Conservation (phyloP, 2,113 vertebrate species). For the Passerina amoena region DNA sequence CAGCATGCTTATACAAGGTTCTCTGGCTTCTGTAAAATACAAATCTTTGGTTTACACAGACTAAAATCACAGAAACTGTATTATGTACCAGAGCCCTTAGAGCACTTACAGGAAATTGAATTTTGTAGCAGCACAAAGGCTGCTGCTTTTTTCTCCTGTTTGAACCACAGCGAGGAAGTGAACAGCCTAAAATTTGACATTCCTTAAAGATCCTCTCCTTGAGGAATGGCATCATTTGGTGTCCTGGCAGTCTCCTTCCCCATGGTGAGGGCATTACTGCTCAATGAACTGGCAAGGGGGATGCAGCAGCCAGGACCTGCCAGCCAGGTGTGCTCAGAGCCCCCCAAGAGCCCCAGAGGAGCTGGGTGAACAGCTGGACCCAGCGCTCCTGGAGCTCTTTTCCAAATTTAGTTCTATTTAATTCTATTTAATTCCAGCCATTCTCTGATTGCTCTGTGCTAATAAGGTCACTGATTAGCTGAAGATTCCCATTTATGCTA, state of each 20-base stretch:
- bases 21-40: background rate
- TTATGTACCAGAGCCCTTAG: background rate
- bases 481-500: background rate
- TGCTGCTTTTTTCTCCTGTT: background rate
- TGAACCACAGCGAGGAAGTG: background rate
- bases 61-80: background rate
- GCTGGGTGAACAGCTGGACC: background rate
- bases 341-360: background rate
- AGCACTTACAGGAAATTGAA: background rate
- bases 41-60: background rate
- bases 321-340: too few species aligned
- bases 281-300: background rate
- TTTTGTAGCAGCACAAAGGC: background rate
- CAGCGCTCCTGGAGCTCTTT: fast-evolving
- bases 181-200: background rate
- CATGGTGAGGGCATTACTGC: fast-evolving
- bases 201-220: background rate
- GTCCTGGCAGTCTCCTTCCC: background rate
- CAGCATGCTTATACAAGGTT: background rate
- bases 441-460: background rate
- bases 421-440: too few species aligned
- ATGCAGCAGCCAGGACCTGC: background rate
- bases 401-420: background rate
- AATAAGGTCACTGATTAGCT: background rate
- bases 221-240: background rate